Conservation (phyloP, 1,140 invertebrate species). For the Rhagoletis zephyria region DNA sequence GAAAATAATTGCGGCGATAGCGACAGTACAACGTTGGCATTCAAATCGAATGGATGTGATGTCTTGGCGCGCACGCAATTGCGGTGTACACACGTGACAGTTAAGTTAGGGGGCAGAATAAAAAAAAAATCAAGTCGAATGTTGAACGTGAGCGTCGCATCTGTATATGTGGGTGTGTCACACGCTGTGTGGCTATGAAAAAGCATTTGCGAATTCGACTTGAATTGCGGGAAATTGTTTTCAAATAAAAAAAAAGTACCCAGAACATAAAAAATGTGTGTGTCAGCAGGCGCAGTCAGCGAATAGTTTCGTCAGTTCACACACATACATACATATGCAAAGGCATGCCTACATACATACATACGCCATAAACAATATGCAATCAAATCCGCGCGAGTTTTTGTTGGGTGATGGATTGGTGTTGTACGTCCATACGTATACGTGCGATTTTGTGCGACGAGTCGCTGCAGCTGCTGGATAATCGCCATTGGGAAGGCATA, state of each 20-base stretch:
- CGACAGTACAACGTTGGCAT: constrained; percentile 13
- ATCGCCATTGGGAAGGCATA: not conserved
- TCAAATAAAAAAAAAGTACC: not conserved
- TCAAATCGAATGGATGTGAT: constrained; percentile 14
- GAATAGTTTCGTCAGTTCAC: not conserved
- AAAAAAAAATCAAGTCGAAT: too few relatives aligned
- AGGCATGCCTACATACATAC: not conserved
- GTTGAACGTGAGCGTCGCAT: not conserved
- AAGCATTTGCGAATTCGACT: too few relatives aligned
- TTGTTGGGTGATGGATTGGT: constrained; percentile 22
- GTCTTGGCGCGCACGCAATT: not conserved
- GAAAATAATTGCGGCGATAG: constrained; percentile 1
- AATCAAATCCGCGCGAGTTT: constrained; percentile 31
- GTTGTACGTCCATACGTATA: not conserved
- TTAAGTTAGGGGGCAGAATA: too few relatives aligned
- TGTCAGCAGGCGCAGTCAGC: not conserved
- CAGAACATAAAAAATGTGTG: not conserved
- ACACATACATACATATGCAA: too few relatives aligned
- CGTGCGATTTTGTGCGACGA: not conserved
- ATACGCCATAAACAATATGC: not conserved
- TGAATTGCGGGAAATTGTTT: too few relatives aligned
- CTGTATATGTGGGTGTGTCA: too few relatives aligned
- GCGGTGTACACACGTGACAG: too few relatives aligned
- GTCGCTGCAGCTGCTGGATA: not conserved
- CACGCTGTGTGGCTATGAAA: too few relatives aligned